Conservation (phyloP, 37 sponge, comb jelly and placozoan genomes). For the Axinella damicornis region DNA sequence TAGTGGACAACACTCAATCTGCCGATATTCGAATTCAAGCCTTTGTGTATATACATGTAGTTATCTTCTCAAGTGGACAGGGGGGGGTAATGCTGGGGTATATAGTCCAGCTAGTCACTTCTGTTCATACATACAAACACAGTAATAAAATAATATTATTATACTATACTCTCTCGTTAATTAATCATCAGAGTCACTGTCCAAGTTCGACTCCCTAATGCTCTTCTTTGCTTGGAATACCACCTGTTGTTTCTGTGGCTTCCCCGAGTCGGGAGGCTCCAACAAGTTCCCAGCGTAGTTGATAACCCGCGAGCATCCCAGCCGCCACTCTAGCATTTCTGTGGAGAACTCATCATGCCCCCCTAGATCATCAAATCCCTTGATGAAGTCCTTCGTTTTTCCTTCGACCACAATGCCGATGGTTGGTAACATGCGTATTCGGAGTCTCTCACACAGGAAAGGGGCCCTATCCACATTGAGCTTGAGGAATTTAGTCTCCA, state of each 20-base stretch:
- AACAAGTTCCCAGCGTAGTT: conserved; percentile 88
- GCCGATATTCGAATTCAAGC: too few species aligned
- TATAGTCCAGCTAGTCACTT: too few species aligned
- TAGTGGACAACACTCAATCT: too few species aligned
- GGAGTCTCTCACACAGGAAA: conserved; percentile 90
- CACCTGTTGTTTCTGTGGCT: conserved; percentile 29
- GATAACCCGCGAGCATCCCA: conserved; percentile 86
- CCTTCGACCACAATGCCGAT: conserved; percentile 81
- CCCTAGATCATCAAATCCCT: conserved; percentile 97
- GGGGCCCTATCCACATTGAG: conserved; percentile 93
- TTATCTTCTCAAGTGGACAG: too few species aligned
- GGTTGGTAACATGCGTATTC: conserved; percentile 92
- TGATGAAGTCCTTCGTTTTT: conserved; percentile 86
- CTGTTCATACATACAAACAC: too few species aligned
- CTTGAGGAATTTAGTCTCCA: conserved; percentile 94
- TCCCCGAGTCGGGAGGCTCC: conserved; percentile 73
- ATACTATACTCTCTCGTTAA: too few species aligned
- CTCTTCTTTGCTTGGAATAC: conserved; percentile 37
- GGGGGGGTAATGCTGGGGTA: too few species aligned
- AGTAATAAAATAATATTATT: too few species aligned
- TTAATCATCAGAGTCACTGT: conserved; percentile 67
- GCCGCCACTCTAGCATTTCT: conserved; percentile 96
- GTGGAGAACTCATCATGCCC: conserved; percentile 95
- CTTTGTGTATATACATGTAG: too few species aligned
- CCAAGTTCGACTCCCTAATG: conserved; percentile 20